These are phyloP conservation scores for Dendrocincla fuliginosa DNA, from an alignment of 2,797 vertebrate species.

Conservation along the genomic window DNA sequence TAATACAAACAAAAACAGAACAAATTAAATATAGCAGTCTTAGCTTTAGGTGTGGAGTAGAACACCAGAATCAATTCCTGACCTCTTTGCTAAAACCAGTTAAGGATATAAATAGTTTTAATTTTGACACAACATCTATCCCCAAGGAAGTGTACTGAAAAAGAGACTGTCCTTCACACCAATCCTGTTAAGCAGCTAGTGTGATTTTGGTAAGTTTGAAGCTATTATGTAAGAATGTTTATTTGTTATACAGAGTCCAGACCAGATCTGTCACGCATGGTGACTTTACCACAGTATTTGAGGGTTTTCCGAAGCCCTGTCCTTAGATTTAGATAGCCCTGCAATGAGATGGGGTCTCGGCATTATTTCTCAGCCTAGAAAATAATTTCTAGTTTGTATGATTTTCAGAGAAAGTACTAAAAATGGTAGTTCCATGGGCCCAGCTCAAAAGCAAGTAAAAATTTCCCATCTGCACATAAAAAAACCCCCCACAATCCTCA, in stretches of 20 bases:
- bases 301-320: background rate
- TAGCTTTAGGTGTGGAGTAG: background rate
- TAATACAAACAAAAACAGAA: background rate
- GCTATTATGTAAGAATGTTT: background rate
- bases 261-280: background rate
- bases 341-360: background rate
- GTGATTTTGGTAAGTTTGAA: background rate
- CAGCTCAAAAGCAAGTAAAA: background rate
- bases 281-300: background rate
- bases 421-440: background rate
- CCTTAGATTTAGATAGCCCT: background rate
- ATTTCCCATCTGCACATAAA: background rate
- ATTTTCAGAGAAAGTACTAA: background rate
- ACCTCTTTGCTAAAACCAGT: slow-evolving; percentile 28
- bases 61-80: background rate
- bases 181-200: background rate
- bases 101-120: slow-evolving; percentile 4
- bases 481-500: background rate
- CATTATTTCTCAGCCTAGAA: background rate
- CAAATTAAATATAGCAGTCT: background rate
- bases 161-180: slow-evolving; percentile 16
- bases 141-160: background rate
- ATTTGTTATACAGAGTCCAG: background rate
- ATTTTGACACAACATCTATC: background rate
- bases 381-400: background rate